Percentiles rank a stretch among this genome's conserved stretches.
These are phyloP conservation scores for Aphelocoma californica DNA, from an alignment of 2,797 vertebrate genomes.

Conservation along the genomic window DNA sequence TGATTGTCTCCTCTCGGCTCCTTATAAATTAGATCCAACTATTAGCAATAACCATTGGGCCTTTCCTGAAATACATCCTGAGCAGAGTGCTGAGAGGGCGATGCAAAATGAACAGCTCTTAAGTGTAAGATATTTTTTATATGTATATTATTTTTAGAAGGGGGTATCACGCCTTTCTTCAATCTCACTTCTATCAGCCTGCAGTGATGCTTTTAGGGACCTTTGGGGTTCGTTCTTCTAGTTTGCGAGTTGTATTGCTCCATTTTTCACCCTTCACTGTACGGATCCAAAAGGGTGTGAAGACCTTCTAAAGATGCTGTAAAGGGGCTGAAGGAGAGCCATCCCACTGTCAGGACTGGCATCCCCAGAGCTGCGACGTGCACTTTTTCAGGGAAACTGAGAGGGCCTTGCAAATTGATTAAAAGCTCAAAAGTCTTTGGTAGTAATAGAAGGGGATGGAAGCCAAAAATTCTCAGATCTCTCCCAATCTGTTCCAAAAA, in stretches of 20 bases:
- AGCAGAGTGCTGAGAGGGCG: not conserved
- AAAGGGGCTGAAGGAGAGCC: not conserved
- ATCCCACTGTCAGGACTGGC: not conserved
- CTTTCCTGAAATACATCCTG: not conserved
- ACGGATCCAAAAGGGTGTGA: not conserved
- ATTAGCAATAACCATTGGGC: not conserved
- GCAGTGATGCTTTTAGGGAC: not conserved
- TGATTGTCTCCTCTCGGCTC: constrained; percentile 42
- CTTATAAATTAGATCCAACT: constrained; percentile 57
- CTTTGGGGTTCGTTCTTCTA: not conserved
- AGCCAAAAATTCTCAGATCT: constrained; percentile 38
- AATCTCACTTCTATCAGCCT: not conserved
- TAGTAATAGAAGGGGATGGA: constrained; percentile 1
- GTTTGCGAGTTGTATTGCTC: not conserved
- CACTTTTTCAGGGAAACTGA: not conserved
- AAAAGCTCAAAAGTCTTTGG: constrained; percentile 12
- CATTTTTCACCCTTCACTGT: not conserved
- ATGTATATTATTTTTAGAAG: not conserved
- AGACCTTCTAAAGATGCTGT: not conserved
- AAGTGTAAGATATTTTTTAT: not conserved
- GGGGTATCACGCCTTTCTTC: not conserved
- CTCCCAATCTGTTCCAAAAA: constrained; percentile 20
- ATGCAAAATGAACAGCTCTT: not conserved
- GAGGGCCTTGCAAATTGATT: not conserved
- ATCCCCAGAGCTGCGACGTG: not conserved